These are phyloP conservation scores for Kryptopterus vitreolus DNA, from an alignment of 2,797 vertebrate species.

Conservation along the genomic window DNA sequence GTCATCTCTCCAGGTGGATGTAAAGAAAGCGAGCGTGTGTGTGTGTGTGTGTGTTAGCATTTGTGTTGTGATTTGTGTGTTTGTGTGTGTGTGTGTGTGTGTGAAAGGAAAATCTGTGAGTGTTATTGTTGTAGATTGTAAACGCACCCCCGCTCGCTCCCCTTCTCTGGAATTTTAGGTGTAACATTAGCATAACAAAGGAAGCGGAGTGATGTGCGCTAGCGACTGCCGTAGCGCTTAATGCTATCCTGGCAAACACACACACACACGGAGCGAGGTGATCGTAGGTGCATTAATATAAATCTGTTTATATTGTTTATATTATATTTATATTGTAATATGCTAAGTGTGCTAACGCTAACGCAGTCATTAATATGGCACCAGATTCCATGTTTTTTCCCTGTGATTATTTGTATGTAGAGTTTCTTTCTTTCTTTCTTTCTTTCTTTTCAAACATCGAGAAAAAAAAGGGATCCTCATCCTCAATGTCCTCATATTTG, in stretches of 20 bases:
- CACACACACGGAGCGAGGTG: neutral
- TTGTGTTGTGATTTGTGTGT: neutral
- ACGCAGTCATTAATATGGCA: neutral
- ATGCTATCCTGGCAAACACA: neutral
- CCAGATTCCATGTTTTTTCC: neutral
- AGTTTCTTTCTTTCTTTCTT: no score
- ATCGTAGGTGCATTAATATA: neutral
- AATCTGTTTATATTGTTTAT: neutral
- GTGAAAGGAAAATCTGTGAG: neutral
- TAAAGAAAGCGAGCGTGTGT: conserved; percentile 7
- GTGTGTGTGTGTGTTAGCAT: neutral
- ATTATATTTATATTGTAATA: neutral
- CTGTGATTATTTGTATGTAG: no score
- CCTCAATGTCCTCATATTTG: no score
- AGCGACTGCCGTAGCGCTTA: conserved; percentile 2
- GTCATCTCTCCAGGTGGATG: conserved; percentile 48
- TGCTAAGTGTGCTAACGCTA: neutral
- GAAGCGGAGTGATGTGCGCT: conserved; percentile 11
- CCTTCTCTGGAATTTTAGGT: conserved; percentile 24
- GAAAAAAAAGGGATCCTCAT: no score
- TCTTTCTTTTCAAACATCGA: no score
- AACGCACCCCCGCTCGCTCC: conserved; percentile 1
- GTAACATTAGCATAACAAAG: conserved; percentile 44
- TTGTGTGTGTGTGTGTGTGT: neutral
- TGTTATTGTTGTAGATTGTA: conserved; percentile 13